Evolutionary conservation across 2,888 invertebrate species (phyloP), one percentile per base, ranked within the genome.

Genomic region (Meteorus colon): DNA sequence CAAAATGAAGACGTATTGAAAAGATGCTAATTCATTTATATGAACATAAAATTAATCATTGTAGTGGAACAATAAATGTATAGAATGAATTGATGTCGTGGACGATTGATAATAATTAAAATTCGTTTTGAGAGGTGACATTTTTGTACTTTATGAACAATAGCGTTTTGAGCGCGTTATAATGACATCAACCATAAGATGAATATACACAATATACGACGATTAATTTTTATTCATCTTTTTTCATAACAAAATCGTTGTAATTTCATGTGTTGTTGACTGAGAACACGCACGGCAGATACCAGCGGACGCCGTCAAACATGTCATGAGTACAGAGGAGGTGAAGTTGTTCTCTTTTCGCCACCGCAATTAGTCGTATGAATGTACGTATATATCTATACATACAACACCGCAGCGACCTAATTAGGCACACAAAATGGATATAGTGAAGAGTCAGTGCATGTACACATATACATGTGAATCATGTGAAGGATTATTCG

Each of bases 341-440:
- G 37, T 10, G 10, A 12, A 65, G 41, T 65, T 37, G 10, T 55
- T 8, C n/a, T 10, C 41, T 65, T 65, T 41, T 12, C 41, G 41
- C 19, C 41, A 65, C 6, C 10, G n/a, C 65, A 65, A 65, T 65
- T 65, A 65, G 10, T 4, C 10, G n/a, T 24, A 19, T 48, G n/a
- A 14, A 63, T 31, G 34, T 34, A 63, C 34, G 34, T 31, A 63
- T 34, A 19, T 62, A 6, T 37, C 3, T 41, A 41, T 41, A 12
- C 12, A 1, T n/a, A 65, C 16, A 34, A 65, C 65, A 10, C n/a
- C 37, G n/a, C 10, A 77, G 79, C 79, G 80, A 77, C 78, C 78
- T 75, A 78, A 80, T 80, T 80, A 78, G 74, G 65, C 8, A 8
- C 67, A 75, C 75, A 77, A 80, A 78, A 78, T 77, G 78, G 77